Conservation (phyloP, 2,888 invertebrate species). For the Stictocephala bisonia region DNA sequence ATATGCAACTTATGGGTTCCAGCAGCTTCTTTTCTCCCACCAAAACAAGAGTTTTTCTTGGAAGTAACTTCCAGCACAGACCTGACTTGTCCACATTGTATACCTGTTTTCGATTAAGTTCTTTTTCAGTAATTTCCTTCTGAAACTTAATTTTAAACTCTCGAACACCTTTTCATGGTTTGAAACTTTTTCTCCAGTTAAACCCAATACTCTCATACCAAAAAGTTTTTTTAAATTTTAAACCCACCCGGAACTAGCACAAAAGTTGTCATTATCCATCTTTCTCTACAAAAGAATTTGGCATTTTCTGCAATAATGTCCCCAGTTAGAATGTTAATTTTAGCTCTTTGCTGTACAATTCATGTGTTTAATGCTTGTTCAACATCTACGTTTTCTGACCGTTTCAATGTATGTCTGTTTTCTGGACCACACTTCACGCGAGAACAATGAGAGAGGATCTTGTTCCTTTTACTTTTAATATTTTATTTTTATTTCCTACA, state of each 20-base stretch:
- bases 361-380: conserved; percentile 4
- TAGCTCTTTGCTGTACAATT: background rate
- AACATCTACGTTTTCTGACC: background rate
- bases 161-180: background rate
- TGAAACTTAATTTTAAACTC: background rate
- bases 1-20: background rate
- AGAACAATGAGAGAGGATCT: conserved; percentile 4
- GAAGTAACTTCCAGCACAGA: conserved; percentile 1
- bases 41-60: background rate
- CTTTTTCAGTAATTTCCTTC: no score
- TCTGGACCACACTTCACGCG: background rate
- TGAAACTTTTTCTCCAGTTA: conserved; percentile 10
- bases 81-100: conserved; percentile 3
- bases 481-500: no score
- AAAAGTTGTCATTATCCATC: conserved; percentile 3
- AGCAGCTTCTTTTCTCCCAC: conserved; percentile 1
- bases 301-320: no score
- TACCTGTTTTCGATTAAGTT: no score
- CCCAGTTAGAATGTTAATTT: background rate
- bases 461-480: background rate
- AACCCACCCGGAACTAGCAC: background rate
- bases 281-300: background rate
- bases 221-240: conserved; percentile 2
- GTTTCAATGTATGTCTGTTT: background rate
- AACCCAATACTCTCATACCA: background rate